phyloP scores from a whole-genome alignment of 2,888 invertebrate species.

The Drosophila colorata region DNA sequence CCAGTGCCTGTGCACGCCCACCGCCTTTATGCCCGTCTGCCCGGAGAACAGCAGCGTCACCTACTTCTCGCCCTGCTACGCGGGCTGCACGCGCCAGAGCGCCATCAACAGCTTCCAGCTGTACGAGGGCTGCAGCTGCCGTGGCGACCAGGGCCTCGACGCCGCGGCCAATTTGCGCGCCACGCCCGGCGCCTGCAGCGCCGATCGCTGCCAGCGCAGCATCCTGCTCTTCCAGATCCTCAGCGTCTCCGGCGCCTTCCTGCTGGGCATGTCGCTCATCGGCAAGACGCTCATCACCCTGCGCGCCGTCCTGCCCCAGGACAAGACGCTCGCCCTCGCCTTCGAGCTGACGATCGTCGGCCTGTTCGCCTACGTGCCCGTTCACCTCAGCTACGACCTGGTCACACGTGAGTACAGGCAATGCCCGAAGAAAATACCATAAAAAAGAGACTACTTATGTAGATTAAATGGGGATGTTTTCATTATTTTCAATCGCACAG shows the following conservation, averaged over 20 bases:
- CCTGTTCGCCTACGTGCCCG: constrained; percentile 87
- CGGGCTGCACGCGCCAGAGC: constrained; percentile 87
- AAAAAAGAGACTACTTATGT: too few species aligned
- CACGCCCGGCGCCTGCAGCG: constrained; percentile 87
- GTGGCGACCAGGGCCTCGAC: constrained; percentile 72
- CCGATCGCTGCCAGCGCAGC: constrained; percentile 85
- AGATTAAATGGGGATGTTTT: too few species aligned
- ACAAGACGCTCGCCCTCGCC: constrained; percentile 88
- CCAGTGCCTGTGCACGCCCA: constrained; percentile 86
- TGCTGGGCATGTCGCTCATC: constrained; percentile 83
- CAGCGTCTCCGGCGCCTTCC: constrained; percentile 84
- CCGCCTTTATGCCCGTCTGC: constrained; percentile 88
- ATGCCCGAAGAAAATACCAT: too few species aligned
- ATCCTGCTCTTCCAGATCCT: constrained; percentile 86
- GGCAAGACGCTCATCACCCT: constrained; percentile 86
- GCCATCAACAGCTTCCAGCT: constrained; percentile 85
- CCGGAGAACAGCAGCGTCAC: constrained; percentile 86
- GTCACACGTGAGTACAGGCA: constrained; percentile 86
- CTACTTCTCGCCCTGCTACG: constrained; percentile 91
- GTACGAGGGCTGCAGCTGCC: constrained; percentile 87
- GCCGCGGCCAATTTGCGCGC: constrained; percentile 78
- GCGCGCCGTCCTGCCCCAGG: constrained; percentile 87
- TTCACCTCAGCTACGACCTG: constrained; percentile 88
- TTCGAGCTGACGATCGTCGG: constrained; percentile 87
- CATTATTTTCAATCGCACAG: too few species aligned